Base-by-base conservation (phyloP, 2,888 invertebrate genomes). In the Hydrotaea diabolus region DNA sequence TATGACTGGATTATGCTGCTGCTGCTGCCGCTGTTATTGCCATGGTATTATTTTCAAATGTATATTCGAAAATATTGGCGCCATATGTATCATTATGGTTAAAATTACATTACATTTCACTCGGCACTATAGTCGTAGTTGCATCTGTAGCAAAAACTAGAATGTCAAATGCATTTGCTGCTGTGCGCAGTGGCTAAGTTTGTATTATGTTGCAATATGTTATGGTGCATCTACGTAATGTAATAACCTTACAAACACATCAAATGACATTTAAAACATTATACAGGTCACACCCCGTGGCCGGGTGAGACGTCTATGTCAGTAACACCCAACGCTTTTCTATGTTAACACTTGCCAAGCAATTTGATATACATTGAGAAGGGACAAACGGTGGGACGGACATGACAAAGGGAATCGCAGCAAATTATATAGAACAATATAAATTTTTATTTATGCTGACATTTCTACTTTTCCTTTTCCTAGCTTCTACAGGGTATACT, bases 381-480 rank as follows among this genome's bases (percentile, higher is more conserved):
- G 43, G 43, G 43, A 4, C 13, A 13, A 13, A n/a, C 49, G 1
- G 49, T 31, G 3, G 31, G 31, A 4, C 31, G 31, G 31, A 43
- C 3, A 23, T 11, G 23, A 17, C 19, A 43, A 7, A 39, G 39
- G 53, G n/a, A 15, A 55, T 55, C 31, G 62, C 39, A 17, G 15
- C 0, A 23, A 26, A 76, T 55, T 53, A 2, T 31, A 31, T 31
- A 31, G 46, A 26, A 49, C 53, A 62, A 46, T 62, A 76, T 49
- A 66, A 4, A 69, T 23, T 77, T 77, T 77, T 43, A 64, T 66
- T 57, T 77, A 49, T 71, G 71, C 71, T 71, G 71, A 71, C 71
- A 31, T 74, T 57, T 75, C 53, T 59, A 57, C 31, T 39, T 46
- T 21, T 62, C 13, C 4, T n/a, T 39, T 3, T 15, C 43, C 0